Conservation (phyloP, 2,797 vertebrate genomes). For the Halcyon chelicuti region DNA sequence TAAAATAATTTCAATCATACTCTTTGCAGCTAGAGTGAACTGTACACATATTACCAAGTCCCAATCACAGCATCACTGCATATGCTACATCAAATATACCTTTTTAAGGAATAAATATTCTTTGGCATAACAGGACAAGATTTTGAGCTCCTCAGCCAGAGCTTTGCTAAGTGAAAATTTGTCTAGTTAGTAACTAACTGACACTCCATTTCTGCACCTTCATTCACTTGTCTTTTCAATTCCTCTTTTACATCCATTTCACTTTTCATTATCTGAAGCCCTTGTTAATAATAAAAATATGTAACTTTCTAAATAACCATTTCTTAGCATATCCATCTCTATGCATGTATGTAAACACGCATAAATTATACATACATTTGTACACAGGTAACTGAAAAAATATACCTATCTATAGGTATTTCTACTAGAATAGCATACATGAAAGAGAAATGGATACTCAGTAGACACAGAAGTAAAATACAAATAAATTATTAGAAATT, state of each 20-base stretch:
- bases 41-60: background rate
- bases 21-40: conserved; percentile 23
- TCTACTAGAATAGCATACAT: background rate
- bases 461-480: background rate
- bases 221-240: background rate
- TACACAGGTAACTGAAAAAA: background rate
- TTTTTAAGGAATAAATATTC: conserved; percentile 17
- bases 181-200: background rate
- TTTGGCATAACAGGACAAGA: background rate
- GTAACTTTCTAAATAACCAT: background rate
- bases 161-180: background rate
- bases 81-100: background rate
- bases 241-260: background rate
- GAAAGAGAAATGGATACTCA: background rate
- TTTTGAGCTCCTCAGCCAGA: background rate
- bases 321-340: background rate
- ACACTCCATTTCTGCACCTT: background rate
- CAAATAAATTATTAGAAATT: background rate
- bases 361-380: background rate
- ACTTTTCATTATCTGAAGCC: background rate
- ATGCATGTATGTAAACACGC: background rate
- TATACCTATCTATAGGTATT: background rate
- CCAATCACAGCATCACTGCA: background rate
- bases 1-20: conserved; percentile 23
- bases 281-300: background rate